These are phyloP conservation scores for Cerceris rybyensis DNA, from an alignment of 2,888 invertebrate genomes.

Conservation along the genomic window DNA sequence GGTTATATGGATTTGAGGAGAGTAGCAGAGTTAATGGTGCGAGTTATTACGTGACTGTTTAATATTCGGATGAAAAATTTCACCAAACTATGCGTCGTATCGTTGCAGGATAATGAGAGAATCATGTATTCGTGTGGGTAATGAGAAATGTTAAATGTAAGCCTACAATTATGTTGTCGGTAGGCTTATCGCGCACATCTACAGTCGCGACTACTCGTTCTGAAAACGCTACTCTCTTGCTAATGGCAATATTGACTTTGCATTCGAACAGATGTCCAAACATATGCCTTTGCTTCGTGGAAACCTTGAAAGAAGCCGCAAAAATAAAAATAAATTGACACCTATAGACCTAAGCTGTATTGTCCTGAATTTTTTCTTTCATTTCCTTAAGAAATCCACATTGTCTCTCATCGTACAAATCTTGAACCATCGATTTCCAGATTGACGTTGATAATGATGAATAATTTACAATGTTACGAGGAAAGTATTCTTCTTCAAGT, in stretches of 20 bases:
- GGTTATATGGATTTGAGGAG: too few species aligned
- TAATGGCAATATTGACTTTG: constrained; percentile 33
- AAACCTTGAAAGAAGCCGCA: constrained; percentile 8
- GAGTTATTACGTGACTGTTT: too few species aligned
- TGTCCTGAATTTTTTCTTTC: not conserved
- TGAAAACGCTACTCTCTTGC: constrained; percentile 5
- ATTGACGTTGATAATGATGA: too few species aligned
- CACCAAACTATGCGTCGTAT: too few species aligned
- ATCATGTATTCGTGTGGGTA: too few species aligned
- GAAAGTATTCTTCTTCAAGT: too few species aligned
- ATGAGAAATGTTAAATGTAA: too few species aligned
- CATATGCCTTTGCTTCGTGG: constrained; percentile 12
- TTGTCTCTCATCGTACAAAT: not conserved
- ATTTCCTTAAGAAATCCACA: not conserved
- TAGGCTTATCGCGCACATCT: constrained; percentile 9
- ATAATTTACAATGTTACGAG: not conserved
- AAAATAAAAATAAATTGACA: constrained; percentile 15
- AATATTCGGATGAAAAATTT: too few species aligned
- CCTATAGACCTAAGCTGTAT: not conserved
- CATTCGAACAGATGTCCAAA: constrained; percentile 16
- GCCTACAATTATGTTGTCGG: constrained; percentile 9
- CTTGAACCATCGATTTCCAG: too few species aligned
- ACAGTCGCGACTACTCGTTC: constrained; percentile 3
- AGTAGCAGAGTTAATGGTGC: too few species aligned
- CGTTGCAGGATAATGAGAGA: too few species aligned